Evolutionary conservation across 1,140 invertebrate species (phyloP).

Genomic region (Aplysia californica): DNA sequence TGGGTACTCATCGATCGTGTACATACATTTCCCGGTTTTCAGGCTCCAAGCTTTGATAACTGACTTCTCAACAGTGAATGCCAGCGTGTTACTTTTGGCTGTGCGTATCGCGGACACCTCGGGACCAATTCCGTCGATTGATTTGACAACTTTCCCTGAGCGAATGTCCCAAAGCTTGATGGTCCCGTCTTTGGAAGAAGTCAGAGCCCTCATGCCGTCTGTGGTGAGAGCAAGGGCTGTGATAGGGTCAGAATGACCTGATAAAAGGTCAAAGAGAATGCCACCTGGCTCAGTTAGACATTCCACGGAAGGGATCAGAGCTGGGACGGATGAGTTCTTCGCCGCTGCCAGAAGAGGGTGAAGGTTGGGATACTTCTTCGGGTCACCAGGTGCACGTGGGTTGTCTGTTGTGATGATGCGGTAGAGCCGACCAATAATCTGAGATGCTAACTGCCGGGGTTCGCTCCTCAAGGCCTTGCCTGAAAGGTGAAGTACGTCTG

Average conservation of each 20-base stretch:
- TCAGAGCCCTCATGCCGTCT: conserved; percentile 59
- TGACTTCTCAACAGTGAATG: conserved; percentile 52
- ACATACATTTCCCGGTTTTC: conserved; percentile 40
- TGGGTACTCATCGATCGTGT: conserved; percentile 45
- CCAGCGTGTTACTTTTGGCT: conserved; percentile 46
- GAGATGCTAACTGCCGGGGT: conserved; percentile 94
- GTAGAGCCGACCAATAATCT: conserved; percentile 86
- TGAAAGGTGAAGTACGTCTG: conserved; percentile 88
- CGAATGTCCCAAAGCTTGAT: conserved; percentile 64
- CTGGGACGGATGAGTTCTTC: conserved; percentile 49
- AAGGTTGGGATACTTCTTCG: conserved; percentile 55
- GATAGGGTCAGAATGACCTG: conserved; percentile 60
- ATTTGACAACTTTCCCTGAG: conserved; percentile 58
- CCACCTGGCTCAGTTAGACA: conserved; percentile 63
- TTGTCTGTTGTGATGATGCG: conserved; percentile 53
- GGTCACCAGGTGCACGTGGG: conserved; percentile 55
- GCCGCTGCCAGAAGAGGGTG: conserved; percentile 51
- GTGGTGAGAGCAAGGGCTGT: conserved; percentile 57
- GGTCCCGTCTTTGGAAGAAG: conserved; percentile 59
- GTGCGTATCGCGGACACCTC: conserved; percentile 48
- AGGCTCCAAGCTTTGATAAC: conserved; percentile 59
- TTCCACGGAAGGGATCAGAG: conserved; percentile 56
- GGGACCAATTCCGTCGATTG: conserved; percentile 54
- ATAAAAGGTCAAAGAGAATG: conserved; percentile 59
- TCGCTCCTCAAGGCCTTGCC: conserved; percentile 79